These are phyloP conservation scores for Tenthredo distinguenda DNA, from an alignment of 2,888 invertebrate genomes.

Conservation along the genomic window DNA sequence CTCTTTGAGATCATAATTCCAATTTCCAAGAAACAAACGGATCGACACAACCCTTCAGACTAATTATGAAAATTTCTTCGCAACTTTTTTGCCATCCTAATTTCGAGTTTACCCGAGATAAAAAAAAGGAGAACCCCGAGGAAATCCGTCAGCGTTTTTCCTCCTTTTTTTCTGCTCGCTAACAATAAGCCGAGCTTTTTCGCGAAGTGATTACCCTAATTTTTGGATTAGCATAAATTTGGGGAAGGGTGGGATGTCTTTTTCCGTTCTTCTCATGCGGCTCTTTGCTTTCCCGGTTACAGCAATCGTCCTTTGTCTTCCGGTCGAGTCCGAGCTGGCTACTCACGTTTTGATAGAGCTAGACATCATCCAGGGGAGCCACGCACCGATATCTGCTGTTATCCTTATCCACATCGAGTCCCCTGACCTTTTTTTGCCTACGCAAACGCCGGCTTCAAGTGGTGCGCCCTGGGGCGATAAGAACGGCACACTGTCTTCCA, in stretches of 20 bases:
- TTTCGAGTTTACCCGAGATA: background rate
- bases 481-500: slow-evolving; percentile 62
- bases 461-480: slow-evolving; percentile 48
- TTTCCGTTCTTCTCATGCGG: background rate
- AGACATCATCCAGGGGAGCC: slow-evolving; percentile 77
- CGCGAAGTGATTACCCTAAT: background rate
- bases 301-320: slow-evolving; percentile 80
- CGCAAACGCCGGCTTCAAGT: slow-evolving; percentile 63
- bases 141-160: background rate
- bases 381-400: slow-evolving; percentile 77
- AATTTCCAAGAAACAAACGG: background rate
- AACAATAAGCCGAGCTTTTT: background rate
- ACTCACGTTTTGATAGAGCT: slow-evolving; percentile 76
- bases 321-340: slow-evolving; percentile 77
- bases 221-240: background rate
- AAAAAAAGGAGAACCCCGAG: background rate
- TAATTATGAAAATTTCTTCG: background rate
- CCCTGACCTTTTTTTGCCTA: slow-evolving; percentile 71
- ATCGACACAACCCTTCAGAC: background rate
- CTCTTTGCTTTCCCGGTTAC: slow-evolving; percentile 54
- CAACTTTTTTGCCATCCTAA: background rate
- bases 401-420: slow-evolving; percentile 77
- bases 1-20: background rate
- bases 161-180: background rate
- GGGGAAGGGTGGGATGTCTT: background rate